Evolutionary conservation across 2,888 invertebrate species (phyloP), one percentile per base, ranked within the genome.

Genomic region (Timema cristinae): DNA sequence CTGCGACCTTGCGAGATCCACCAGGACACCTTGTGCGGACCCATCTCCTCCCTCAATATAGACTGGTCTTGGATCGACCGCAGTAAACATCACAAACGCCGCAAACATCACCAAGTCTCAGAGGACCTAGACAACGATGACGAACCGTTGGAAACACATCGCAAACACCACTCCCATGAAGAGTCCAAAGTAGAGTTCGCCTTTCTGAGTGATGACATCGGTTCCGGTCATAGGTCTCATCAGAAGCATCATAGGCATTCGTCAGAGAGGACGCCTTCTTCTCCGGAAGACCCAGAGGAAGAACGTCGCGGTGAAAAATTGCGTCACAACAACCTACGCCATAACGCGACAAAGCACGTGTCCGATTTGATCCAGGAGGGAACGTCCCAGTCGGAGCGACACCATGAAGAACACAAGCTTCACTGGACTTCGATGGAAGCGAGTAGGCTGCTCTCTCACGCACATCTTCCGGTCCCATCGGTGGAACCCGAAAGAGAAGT

Each of bases 21-120:
- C 83, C 85, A 89, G 74, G 91, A 93, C 82, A 90, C 92, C 61
- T 84, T 89, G 77, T 93, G 93, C 82, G 90, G 90, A 59, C 87
- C 90, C 2, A 83, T 91, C 63, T 85, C 87, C 76, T 88, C 90
- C 78, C 83, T 91, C 76, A 86, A 87, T 78, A 85, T 90, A 77
- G 87, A 87, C 81, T 86, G 88, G 88, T 80, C 87, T 79, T 85
- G 86, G 81, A 68, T 51, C 59, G 15, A 59, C 8, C 16, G 59
- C n/a, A 6, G 61, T 15, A 61, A 61, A 32, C 9, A 61, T 13
- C 9, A 61, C 9, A 4, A 61, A 15, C 61, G 32, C 32, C 9
- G 61, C 32, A 32, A 32, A 32, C 32, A 32, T 32, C 32, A 32
- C 32, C 32, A 32, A 32, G 32, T 32, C 32, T 1, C 32, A 32